Conservation (phyloP, 2,113 vertebrate genomes). For the Myodes glareolus region DNA sequence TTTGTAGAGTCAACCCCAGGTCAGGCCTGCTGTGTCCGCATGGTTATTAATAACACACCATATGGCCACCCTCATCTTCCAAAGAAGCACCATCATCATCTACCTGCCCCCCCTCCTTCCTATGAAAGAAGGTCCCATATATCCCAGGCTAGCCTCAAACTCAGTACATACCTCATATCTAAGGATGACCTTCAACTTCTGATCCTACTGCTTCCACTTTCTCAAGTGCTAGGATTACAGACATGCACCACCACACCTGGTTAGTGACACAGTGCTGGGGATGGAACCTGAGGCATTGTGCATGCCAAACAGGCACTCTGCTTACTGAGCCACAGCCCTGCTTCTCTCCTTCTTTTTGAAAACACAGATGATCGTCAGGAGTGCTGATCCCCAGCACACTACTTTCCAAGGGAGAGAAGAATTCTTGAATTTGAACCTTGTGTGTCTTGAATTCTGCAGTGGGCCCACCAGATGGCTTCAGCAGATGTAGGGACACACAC, state of each 20-base stretch:
- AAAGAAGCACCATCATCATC: background rate
- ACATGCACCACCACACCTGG: background rate
- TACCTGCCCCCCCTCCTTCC: background rate
- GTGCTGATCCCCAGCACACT: background rate
- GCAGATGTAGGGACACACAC: slow-evolving; percentile 69
- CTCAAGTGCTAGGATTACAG: background rate
- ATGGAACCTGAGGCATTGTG: background rate
- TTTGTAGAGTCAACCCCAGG: background rate
- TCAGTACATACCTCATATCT: too few species aligned
- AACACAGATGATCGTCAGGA: background rate
- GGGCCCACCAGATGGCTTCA: slow-evolving; percentile 62
- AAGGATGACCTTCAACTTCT: background rate
- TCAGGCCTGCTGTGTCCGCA: background rate
- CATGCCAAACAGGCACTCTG: background rate
- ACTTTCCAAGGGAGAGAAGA: background rate
- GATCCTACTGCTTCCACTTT: background rate
- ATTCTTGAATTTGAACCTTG: background rate
- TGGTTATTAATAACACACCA: slow-evolving; percentile 23
- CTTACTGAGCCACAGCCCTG: background rate
- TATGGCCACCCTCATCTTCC: background rate
- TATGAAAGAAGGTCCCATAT: background rate
- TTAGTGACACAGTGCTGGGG: background rate
- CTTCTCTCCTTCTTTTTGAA: background rate
- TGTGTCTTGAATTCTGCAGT: slow-evolving; percentile 31
- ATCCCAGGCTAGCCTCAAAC: background rate